phyloP scores from a whole-genome alignment of 2,888 invertebrate genomes.

The Agrotis exclamationis region DNA sequence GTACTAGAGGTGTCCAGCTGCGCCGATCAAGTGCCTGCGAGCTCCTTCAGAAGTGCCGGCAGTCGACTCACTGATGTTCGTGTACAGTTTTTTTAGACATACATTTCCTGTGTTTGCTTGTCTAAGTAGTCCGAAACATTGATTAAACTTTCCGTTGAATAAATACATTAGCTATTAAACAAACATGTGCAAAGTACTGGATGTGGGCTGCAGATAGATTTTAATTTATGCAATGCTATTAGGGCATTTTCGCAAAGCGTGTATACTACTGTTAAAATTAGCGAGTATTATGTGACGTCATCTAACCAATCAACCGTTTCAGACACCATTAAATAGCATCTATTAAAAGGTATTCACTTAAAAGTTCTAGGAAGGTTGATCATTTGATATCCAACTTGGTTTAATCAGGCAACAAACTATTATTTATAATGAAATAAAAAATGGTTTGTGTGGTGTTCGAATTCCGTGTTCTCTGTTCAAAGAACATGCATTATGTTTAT shows the following conservation, averaged over 20 bases:
- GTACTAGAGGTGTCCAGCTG: conserved; percentile 71
- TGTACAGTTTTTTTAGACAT: conserved; percentile 41
- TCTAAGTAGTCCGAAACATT: conserved; percentile 45
- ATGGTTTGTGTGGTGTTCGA: conserved; percentile 38
- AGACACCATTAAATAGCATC: conserved; percentile 28
- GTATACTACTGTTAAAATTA: conserved; percentile 17
- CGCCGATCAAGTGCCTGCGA: conserved; percentile 64
- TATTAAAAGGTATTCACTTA: conserved; percentile 26
- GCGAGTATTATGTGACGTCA: conserved; percentile 21
- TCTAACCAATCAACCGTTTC: conserved; percentile 19
- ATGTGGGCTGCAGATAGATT: conserved; percentile 29
- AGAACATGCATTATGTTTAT: conserved; percentile 56
- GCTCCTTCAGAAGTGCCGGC: conserved; percentile 48
- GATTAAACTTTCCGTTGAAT: conserved; percentile 43
- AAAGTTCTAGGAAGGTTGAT: conserved; percentile 60
- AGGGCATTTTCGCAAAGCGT: conserved; percentile 15
- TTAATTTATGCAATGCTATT: conserved; percentile 27
- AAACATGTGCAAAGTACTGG: conserved; percentile 25
- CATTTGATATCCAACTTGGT: conserved; percentile 38
- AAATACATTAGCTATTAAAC: conserved; percentile 47
- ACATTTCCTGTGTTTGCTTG: conserved; percentile 57
- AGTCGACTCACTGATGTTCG: conserved; percentile 40
- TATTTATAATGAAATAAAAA: conserved; percentile 35
- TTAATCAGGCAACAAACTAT: conserved; percentile 42
- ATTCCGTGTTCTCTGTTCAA: conserved; percentile 34